Evolutionary conservation across 2,888 invertebrate species (phyloP), one percentile per base, ranked within the genome.

Genomic region (Nysson spinosus): DNA sequence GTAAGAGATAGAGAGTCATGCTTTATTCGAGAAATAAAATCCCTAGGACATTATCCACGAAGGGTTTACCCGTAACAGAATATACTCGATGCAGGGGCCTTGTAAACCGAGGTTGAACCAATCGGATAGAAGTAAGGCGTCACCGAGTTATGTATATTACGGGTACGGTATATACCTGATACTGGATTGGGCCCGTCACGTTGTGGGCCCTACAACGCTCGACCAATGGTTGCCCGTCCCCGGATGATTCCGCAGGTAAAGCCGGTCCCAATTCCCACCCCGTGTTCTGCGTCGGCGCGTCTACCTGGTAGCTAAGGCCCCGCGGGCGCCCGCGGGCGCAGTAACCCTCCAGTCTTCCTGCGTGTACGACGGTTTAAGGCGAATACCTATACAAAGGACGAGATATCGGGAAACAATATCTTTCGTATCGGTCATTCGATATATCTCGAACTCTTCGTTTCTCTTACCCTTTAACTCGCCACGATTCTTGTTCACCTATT

Each of bases 281-380:
- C 64, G 55, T 52, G 24, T 65, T 62, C 61, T 71, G 63, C 55
- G 19, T 40, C 61, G 69, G 46, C 64, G 66, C 80, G 76, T 75
- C 82, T 83, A 82, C 82, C 84, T 85, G 84, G 86, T 86, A 85
- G 86, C 85, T 82, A 86, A 86, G 87, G 86, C 86, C 86, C 87
- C 82, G 83, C 86, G 85, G 87, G 87, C 87, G 81, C 86, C 87
- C 82, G 83, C 86, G 85, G 87, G 87, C 87, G 81, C 86, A 87
- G 87, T 87, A 85, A 87, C 85, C 87, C 86, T 84, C 86, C 81
- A 87, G 87, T 86, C 83, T 80, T 86, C 85, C 83, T 83, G 52
- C 71, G 75, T 63, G 81, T 82, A 83, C 84, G 86, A 86, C 86
- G 86, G 84, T 84, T 83, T 81, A 79, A 80, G 74, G 77, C 77